Conservation (phyloP, 2,797 vertebrate genomes). For the Melopsittacus undulatus region DNA sequence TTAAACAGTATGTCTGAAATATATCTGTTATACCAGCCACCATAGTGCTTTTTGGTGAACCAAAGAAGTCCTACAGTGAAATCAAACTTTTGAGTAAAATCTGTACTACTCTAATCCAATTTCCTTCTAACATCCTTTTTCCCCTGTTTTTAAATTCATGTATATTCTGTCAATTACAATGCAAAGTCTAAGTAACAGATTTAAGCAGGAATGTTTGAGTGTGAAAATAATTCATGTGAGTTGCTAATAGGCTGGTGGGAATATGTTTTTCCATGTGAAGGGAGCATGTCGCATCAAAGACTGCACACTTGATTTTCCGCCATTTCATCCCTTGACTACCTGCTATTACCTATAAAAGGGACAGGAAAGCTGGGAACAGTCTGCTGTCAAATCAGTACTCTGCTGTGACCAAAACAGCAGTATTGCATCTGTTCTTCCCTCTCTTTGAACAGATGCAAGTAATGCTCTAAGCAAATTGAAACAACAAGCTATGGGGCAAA, state of each 20-base stretch:
- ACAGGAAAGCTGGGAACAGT: neutral
- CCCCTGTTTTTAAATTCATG: neutral
- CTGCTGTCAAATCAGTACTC: neutral
- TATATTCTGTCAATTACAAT: slow-evolving; percentile 42
- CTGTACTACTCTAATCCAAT: neutral
- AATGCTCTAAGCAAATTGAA: neutral
- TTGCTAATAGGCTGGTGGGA: slow-evolving; percentile 35
- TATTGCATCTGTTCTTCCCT: neutral
- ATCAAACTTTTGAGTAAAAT: slow-evolving; percentile 28
- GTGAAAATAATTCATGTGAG: slow-evolving; percentile 36
- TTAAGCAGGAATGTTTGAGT: slow-evolving; percentile 42
- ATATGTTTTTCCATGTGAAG: neutral
- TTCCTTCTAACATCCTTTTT: neutral
- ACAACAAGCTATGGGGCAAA: neutral
- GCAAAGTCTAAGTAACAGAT: slow-evolving; percentile 20
- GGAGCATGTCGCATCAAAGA: neutral
- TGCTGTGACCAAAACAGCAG: neutral
- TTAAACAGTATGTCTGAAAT: slow-evolving; percentile 49
- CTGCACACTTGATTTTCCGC: neutral
- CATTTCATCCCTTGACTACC: neutral
- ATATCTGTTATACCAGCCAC: slow-evolving; percentile 16
- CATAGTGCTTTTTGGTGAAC: slow-evolving; percentile 47
- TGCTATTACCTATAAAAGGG: neutral
- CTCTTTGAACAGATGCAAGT: neutral
- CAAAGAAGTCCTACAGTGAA: slow-evolving; percentile 52